phyloP scores from a whole-genome alignment of 2,113 vertebrate species.

The Anguilla japonica region DNA sequence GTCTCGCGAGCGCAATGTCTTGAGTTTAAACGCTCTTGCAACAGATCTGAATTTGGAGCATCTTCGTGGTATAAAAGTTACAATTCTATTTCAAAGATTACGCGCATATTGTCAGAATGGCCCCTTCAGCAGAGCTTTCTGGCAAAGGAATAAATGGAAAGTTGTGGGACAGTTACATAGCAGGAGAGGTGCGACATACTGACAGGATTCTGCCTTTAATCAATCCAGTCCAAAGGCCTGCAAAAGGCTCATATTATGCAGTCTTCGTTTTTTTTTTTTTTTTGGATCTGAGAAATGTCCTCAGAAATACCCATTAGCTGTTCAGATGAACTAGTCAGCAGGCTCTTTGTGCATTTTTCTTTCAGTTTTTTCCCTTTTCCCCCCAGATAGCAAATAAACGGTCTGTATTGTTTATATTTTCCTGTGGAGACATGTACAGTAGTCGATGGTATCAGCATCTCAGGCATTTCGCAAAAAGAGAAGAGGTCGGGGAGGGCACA shows the following conservation, averaged over 20 bases:
- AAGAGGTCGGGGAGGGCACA: slow-evolving; percentile 15
- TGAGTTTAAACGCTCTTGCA: background rate
- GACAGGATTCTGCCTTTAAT: background rate
- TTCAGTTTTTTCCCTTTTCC: slow-evolving; percentile 36
- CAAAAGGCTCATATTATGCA: background rate
- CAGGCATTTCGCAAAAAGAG: slow-evolving; percentile 43
- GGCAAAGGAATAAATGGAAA: background rate
- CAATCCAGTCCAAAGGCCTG: background rate
- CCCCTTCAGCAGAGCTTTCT: background rate
- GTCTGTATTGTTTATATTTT: slow-evolving; percentile 57
- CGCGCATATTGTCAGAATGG: background rate
- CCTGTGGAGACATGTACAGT: slow-evolving; percentile 66
- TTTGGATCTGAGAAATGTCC: background rate
- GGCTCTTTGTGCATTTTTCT: slow-evolving; percentile 30
- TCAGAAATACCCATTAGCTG: background rate
- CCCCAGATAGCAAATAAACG: slow-evolving; percentile 46
- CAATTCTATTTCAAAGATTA: background rate
- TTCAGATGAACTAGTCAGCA: slow-evolving; percentile 21
- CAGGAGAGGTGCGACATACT: background rate
- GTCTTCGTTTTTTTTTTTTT: background rate
- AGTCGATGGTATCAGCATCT: slow-evolving; percentile 68
- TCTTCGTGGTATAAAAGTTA: background rate
- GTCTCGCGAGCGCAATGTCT: background rate
- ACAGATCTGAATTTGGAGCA: background rate
- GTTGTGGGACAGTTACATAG: background rate